Percentiles rank a stretch among this genome's conserved stretches.
phyloP scores from a whole-genome alignment of 1,140 invertebrate species.

The Orius laevigatus region DNA sequence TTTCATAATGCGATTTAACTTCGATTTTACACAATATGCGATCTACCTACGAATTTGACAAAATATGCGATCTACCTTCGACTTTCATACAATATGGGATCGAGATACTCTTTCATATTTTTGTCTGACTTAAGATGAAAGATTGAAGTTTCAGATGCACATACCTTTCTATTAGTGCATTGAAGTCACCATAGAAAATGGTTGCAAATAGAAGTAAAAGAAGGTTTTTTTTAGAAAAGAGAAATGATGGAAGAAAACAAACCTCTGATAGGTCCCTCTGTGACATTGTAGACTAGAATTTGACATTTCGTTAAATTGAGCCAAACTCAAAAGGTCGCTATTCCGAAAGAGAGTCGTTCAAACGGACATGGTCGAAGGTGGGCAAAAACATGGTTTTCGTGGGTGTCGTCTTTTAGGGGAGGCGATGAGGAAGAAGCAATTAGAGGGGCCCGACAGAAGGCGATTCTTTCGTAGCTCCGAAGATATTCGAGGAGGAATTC shows the following conservation, averaged over 20 bases:
- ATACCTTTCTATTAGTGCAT: neutral
- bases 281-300: constrained; percentile 27
- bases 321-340: constrained; percentile 11
- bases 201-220: neutral
- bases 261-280: constrained; percentile 38
- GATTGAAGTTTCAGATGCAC: no score
- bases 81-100: no score
- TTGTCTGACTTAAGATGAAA: no score
- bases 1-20: no score
- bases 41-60: no score
- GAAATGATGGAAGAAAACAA: constrained; percentile 16
- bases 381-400: constrained; percentile 2
- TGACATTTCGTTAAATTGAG: constrained; percentile 11
- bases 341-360: constrained; percentile 26
- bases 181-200: neutral
- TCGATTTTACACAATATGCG: no score
- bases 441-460: no score
- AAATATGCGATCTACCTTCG: no score
- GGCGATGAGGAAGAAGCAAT: neutral
- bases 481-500: no score
- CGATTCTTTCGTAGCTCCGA: no score
- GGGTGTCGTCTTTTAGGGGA: neutral
- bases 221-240: no score
- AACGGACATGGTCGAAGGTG: neutral
- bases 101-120: no score